Evolutionary conservation across 2,113 vertebrate species (phyloP).

Genomic region (Geococcyx californianus): DNA sequence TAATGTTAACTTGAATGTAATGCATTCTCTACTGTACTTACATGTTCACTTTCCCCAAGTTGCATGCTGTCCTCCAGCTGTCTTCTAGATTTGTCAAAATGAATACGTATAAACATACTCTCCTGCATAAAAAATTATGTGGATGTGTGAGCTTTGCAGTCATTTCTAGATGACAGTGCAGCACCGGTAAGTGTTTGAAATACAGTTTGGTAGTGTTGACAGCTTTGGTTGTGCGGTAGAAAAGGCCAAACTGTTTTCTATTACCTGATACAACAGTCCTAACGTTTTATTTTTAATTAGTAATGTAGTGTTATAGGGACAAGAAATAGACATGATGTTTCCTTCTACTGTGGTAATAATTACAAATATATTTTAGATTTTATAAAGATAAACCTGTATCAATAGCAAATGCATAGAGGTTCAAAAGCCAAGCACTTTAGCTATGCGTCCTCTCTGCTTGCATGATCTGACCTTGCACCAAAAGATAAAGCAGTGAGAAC

Average conservation of each 20-base stretch:
- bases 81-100: neutral
- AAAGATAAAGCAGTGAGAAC: neutral
- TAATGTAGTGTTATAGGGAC: neutral
- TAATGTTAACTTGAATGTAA: neutral
- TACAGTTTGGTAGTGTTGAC: neutral
- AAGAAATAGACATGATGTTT: neutral
- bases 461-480: neutral
- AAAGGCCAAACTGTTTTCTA: neutral
- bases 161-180: neutral
- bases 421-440: neutral
- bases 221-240: neutral
- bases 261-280: no score
- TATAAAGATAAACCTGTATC: neutral
- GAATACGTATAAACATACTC: neutral
- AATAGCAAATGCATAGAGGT: neutral
- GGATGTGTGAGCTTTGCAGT: neutral
- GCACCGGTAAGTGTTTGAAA: neutral
- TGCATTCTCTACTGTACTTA: neutral
- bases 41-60: neutral
- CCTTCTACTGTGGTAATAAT: neutral
- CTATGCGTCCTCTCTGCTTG: neutral
- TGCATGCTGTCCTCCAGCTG: neutral
- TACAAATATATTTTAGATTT: neutral
- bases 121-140: neutral
- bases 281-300: neutral